Evolutionary conservation across 2,888 invertebrate species (phyloP).

Genomic region (Vannuccia rotundouncinata): DNA sequence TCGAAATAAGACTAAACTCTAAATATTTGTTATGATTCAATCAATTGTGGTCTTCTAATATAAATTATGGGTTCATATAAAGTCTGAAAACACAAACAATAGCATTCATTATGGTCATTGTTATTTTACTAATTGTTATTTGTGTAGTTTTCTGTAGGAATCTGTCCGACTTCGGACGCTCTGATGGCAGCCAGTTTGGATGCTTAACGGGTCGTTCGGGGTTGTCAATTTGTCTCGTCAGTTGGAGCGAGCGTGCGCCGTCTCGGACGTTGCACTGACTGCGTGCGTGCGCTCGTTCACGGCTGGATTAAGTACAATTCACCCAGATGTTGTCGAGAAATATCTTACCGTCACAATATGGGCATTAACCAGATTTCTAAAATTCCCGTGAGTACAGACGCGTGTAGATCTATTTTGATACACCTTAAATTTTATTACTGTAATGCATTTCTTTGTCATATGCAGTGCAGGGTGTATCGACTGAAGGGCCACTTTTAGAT

Average conservation of each 20-base stretch:
- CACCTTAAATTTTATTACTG: background rate
- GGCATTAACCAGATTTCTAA: slow-evolving; percentile 1
- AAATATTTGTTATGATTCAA: too few species aligned
- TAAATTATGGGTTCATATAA: too few species aligned
- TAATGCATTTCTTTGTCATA: background rate
- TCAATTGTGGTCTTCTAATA: too few species aligned
- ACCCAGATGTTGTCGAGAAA: background rate
- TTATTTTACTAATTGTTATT: too few species aligned
- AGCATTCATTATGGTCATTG: too few species aligned
- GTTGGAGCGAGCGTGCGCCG: background rate
- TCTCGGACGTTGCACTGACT: background rate
- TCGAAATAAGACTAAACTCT: too few species aligned
- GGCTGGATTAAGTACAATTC: slow-evolving; percentile 18
- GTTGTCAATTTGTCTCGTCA: background rate
- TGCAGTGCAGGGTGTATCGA: slow-evolving; percentile 4
- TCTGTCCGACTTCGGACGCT: slow-evolving; percentile 17
- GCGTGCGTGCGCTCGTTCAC: slow-evolving; percentile 10
- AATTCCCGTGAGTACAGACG: slow-evolving; percentile 16
- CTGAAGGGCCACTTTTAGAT: background rate
- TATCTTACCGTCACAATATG: background rate
- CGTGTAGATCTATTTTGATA: background rate
- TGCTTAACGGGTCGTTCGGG: slow-evolving; percentile 1
- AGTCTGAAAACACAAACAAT: too few species aligned
- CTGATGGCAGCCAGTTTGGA: slow-evolving; percentile 16
- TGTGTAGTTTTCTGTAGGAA: slow-evolving; percentile 12